Evolutionary conservation across 1,140 invertebrate species (phyloP), one percentile per base, ranked within the genome.

Genomic region (Proales similis): DNA sequence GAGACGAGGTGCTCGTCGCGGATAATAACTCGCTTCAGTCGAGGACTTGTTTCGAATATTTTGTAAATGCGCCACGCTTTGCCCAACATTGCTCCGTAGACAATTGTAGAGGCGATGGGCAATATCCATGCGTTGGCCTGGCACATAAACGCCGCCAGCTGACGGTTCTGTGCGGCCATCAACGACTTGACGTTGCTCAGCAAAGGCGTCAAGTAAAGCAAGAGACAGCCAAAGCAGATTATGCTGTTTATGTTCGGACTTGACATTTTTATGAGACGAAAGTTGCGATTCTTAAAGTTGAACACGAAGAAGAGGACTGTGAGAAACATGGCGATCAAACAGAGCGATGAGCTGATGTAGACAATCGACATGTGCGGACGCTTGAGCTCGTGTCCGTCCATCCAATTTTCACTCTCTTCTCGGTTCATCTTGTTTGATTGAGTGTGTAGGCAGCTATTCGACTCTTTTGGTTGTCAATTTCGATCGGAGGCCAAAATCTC

Each of bases 171-270:
- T 61, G 5, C 66, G 46, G 1, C 26, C 63, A 22, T 67, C 42
- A 29, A 70, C 66, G 26, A 57, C 67, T 51, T 69, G 26, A 68
- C 39, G 7, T 67, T 68, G 32, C 65, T 69, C 33, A 70, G 43
- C 17, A 67, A 11, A 46, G 66, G 67, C 12, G 46, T 57, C 22
- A 63, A 39, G 39, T 68, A 68, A 33, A 68, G 32, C 6, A 67
- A 63, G 19, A 69, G 42, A 24, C 67, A 68, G n/a, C 67, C 68
- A 48, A 57, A n/a, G 29, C 64, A 65, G 9, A 68, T 67, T 9
- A 70, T 19, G 24, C 66, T 53, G 20, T 70, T 70, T 11, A 70
- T 62, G 26, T 67, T 69, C 1, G 69, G 69, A 43, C 69, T 70
- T 17, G 68, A 69, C 69, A 70, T 70, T 51, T 69, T 69, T 39